Percentiles rank a stretch among this genome's conserved stretches.
These are phyloP conservation scores for Formica selysi DNA, from an alignment of 1,140 invertebrate species.

Conservation along the genomic window DNA sequence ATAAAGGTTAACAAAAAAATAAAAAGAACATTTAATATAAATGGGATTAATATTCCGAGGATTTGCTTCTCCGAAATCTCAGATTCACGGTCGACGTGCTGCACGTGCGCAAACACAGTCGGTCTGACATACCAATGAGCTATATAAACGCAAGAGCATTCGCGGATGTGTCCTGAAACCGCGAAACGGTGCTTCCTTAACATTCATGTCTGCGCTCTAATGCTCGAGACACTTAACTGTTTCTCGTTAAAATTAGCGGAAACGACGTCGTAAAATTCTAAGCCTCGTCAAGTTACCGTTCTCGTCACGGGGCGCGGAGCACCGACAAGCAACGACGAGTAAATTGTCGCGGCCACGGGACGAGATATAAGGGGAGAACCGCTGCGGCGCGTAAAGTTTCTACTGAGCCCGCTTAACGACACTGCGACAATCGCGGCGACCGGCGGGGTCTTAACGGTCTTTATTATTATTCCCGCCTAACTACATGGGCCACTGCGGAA, in stretches of 20 bases:
- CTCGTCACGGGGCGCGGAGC: conserved; percentile 51
- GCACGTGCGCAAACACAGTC: conserved; percentile 22
- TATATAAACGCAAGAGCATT: conserved; percentile 16
- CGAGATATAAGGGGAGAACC: conserved; percentile 59
- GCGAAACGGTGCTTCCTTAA: conserved; percentile 38
- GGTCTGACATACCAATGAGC: conserved; percentile 53
- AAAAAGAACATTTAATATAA: background rate
- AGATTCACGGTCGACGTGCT: conserved; percentile 1
- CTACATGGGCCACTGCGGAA: conserved; percentile 59
- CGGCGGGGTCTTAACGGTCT: conserved; percentile 75
- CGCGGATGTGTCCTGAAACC: conserved; percentile 41
- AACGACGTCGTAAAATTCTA: conserved; percentile 44
- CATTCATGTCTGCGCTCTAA: conserved; percentile 42
- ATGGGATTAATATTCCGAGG: background rate
- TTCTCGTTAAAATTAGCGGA: conserved; percentile 63
- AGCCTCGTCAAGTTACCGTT: conserved; percentile 53
- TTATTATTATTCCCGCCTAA: conserved; percentile 73
- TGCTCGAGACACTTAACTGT: conserved; percentile 64
- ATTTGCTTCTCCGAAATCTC: background rate
- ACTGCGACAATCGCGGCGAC: conserved; percentile 64
- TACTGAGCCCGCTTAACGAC: conserved; percentile 66
- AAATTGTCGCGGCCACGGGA: conserved; percentile 74
- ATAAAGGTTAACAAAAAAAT: background rate
- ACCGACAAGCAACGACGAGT: conserved; percentile 51
- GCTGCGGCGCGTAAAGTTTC: conserved; percentile 61